Conservation (phyloP, 2,888 invertebrate species). For the Aphelenchoides bicaudatus region DNA sequence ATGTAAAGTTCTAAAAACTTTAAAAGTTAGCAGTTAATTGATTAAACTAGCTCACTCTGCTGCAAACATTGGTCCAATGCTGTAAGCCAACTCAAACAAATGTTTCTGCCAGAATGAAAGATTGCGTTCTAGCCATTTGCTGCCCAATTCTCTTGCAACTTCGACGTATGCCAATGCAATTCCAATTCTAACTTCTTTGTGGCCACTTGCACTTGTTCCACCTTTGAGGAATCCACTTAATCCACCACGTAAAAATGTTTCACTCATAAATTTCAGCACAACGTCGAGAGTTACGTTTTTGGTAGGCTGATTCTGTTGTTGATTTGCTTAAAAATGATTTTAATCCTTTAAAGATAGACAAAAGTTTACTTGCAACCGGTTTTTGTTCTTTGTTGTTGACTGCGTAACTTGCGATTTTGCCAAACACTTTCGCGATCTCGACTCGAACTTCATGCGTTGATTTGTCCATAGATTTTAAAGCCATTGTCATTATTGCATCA, state of each 20-base stretch:
- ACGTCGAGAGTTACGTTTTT: slow-evolving; percentile 70
- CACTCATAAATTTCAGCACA: slow-evolving; percentile 81
- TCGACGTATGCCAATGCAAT: slow-evolving; percentile 97
- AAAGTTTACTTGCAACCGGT: not conserved
- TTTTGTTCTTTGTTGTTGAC: slow-evolving; percentile 17
- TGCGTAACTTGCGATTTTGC: slow-evolving; percentile 63
- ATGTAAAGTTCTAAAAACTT: slow-evolving; percentile 36
- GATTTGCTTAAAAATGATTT: not conserved
- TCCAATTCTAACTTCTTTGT: slow-evolving; percentile 90
- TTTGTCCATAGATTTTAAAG: slow-evolving; percentile 73
- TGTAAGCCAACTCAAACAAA: slow-evolving; percentile 75
- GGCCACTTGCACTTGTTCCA: slow-evolving; percentile 81
- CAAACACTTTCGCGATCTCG: slow-evolving; percentile 84
- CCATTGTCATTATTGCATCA: slow-evolving; percentile 49
- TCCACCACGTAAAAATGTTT: slow-evolving; percentile 88
- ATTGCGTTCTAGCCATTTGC: slow-evolving; percentile 85
- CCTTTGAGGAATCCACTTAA: slow-evolving; percentile 74
- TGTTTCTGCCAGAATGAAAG: slow-evolving; percentile 80
- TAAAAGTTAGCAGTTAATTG: not conserved
- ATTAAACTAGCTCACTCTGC: slow-evolving; percentile 38
- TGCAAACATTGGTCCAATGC: slow-evolving; percentile 40
- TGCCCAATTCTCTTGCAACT: slow-evolving; percentile 87
- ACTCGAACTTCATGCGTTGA: slow-evolving; percentile 87
- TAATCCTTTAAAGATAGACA: not conserved
- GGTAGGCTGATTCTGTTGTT: slow-evolving; percentile 13